Conservation (phyloP, 2,113 vertebrate genomes). For the Actenoides hombroni region DNA sequence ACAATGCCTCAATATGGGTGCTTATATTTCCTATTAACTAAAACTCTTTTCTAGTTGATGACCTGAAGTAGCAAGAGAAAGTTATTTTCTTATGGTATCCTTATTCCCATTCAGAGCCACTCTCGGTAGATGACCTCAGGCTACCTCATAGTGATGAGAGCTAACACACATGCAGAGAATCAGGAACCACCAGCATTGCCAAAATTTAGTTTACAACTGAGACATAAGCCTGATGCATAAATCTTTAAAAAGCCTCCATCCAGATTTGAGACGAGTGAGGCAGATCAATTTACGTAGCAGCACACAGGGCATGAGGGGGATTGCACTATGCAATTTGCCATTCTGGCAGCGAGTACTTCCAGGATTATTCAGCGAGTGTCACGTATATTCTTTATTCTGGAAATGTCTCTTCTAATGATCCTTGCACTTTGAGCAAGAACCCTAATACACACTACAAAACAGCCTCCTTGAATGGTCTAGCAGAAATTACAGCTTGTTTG, state of each 20-base stretch:
- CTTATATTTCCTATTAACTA: neutral
- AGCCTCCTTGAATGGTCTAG: neutral
- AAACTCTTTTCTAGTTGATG: neutral
- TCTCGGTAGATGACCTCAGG: neutral
- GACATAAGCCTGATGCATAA: neutral
- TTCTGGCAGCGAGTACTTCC: neutral
- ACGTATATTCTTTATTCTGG: neutral
- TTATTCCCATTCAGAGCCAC: neutral
- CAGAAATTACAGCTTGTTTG: neutral
- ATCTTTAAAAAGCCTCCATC: neutral
- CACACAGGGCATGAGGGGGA: neutral
- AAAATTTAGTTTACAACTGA: neutral
- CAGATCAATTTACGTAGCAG: neutral
- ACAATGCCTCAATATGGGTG: neutral
- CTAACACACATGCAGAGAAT: neutral
- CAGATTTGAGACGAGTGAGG: neutral
- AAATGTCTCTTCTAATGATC: neutral
- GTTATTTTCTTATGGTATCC: neutral
- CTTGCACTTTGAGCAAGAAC: neutral
- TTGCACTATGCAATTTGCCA: neutral
- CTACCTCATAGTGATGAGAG: rapidly evolving
- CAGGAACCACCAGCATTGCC: neutral
- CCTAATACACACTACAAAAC: neutral
- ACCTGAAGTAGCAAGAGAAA: neutral
- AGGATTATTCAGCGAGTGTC: neutral